Evolutionary conservation across 1,140 invertebrate genomes (phyloP), one percentile per base, ranked within the genome.

Genomic region (Hycleus cichorii): DNA sequence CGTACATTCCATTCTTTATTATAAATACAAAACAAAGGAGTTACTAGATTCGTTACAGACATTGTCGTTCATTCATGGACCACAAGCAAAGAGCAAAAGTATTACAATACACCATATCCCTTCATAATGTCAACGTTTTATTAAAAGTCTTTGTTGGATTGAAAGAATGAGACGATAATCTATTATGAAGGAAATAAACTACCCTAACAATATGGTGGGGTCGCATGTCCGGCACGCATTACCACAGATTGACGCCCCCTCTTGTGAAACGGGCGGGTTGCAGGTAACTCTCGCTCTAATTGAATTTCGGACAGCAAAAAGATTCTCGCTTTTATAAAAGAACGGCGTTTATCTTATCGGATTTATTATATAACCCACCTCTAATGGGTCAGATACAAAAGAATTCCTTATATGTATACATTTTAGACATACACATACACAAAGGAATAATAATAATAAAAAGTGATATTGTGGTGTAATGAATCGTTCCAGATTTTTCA

Each of bases 251-350:
- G 32, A 32, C 32, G 32, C 32, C 32, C 32, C 7, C 32, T 32
- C 32, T 32, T 32, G 32, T 7, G 32, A 52, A 43, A 52, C 27
- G 43, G 42, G 48, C 48, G 51, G 43, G 27, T 2, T 45, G 50
- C 50, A 59, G 57, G 57, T 60, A 49, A 60, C 52, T 5, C 4
- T 32, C 7, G 39, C 32, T 46, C 49, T 60, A 60, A 60, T 60
- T 60, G 58, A 60, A 60, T 60, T 60, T 60, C 32, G 51, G 51
- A 53, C 51, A 38, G 50, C 48, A 11, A 42, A 32, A 32, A 52
- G 50, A 52, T 44, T 43, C 39, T n/a, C 11, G 42, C 51, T 38
- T 53, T 40, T 45, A 44, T 24, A 32, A 46, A 53, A 42, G 11
- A 18, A 49, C 32, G 7, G 7, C 32, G 7, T 26, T 38, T 3